Percentiles rank a stretch among this genome's conserved stretches.
Conservation (phyloP, 2,113 vertebrate genomes). For the Antechinus flavipes region DNA sequence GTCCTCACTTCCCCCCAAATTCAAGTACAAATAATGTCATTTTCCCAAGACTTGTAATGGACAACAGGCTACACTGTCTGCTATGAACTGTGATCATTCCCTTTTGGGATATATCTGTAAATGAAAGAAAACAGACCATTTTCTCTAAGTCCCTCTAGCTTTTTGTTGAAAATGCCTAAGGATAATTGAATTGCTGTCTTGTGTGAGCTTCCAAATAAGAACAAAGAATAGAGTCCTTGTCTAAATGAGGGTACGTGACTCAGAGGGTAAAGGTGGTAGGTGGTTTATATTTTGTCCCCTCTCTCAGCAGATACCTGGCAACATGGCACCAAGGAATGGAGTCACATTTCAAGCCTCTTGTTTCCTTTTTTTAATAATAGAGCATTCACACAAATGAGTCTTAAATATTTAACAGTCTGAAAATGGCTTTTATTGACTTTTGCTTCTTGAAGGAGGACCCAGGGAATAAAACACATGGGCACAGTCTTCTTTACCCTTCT, state of each 20-base stretch:
- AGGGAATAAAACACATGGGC: conserved; percentile 24
- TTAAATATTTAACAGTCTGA: conserved; percentile 36
- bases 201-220: neutral
- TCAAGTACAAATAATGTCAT: neutral
- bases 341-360: neutral
- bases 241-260: neutral
- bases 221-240: neutral
- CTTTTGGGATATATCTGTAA: neutral
- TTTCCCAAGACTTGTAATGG: neutral
- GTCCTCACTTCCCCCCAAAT: neutral
- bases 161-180: conserved; percentile 31
- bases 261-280: neutral
- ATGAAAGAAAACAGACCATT: neutral
- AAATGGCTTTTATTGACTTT: conserved; percentile 48
- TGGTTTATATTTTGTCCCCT: neutral
- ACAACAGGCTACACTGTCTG: neutral
- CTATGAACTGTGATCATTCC: neutral
- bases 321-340: neutral
- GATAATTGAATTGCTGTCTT: neutral
- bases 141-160: neutral
- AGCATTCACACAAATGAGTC: conserved; percentile 18
- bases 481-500: conserved; percentile 12
- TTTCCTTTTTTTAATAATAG: neutral
- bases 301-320: neutral
- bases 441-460: conserved; percentile 26